Evolutionary conservation across 2,888 invertebrate species (phyloP), one percentile per base, ranked within the genome.

Genomic region (Cryptus viduatorius): DNA sequence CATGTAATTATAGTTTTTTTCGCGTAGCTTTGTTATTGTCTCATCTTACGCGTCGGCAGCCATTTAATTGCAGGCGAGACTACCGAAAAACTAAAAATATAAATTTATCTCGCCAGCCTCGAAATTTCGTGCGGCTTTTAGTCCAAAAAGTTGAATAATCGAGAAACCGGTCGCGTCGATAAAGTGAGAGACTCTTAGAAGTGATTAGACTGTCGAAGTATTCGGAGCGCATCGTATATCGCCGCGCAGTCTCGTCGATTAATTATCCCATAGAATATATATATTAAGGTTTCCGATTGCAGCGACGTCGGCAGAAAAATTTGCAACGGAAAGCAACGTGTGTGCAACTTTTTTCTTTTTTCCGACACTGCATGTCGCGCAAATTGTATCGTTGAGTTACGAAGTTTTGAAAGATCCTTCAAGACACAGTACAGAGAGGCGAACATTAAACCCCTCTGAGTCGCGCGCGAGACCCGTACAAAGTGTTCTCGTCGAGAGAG

Each of bases 401-500:
- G 24, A 24, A 56, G 24, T 61, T 61, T 61, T 31, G 61, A 14
- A 61, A 61, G 61, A 31, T 31, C 31, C 61, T 61, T 14, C 29
- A 14, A 29, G 61, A 4, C 37, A 8, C 4, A 37, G 29, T 29
- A 29, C n/a, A 5, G 0, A 10, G 14, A 31, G 7, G 7, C 61
- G 8, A 37, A 8, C 14, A n/a, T 29, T 56, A 1, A 56, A 24
- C 10, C 12, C 24, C 56, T 12, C 56, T 19, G 56, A 56, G 19
- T 56, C 56, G 56, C 37, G 8, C 4, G 37, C 37, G 24, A 10
- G 56, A 0, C 56, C 10, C 56, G 24, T 56, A 8, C 12, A 14
- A 56, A 56, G 19, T 56, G 19, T 19, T 56, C 56, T 12, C 12
- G 56, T 56, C 16, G 61, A 4, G 78, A 77, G 88, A 86, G 88